Conservation (phyloP, 2,113 vertebrate genomes). For the Limnothrissa miodon region DNA sequence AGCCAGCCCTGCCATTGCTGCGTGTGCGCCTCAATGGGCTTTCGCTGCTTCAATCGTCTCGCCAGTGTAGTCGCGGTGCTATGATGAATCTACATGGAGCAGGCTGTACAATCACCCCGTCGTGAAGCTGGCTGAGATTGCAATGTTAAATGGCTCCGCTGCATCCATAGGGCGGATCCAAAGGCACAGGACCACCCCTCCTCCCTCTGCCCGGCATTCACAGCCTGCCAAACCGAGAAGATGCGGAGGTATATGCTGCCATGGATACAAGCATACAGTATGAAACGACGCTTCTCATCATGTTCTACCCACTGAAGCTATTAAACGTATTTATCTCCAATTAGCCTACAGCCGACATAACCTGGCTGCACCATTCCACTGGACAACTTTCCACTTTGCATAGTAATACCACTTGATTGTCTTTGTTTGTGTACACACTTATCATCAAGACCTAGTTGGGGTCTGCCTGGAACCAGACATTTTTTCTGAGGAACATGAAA, state of each 20-base stretch:
- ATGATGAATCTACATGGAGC: slow-evolving; percentile 50
- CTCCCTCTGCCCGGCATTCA: slow-evolving; percentile 33
- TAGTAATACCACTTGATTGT: not conserved
- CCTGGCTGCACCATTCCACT: not conserved
- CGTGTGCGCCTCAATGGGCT: slow-evolving; percentile 42
- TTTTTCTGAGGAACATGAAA: not conserved
- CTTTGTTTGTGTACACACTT: not conserved
- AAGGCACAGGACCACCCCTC: slow-evolving; percentile 51
- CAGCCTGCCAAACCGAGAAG: slow-evolving; percentile 15
- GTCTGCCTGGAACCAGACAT: not conserved
- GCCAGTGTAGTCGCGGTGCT: slow-evolving; percentile 37
- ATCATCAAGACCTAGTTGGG: not conserved
- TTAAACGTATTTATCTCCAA: too few species aligned
- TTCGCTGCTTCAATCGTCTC: slow-evolving; percentile 21
- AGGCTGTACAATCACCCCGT: slow-evolving; percentile 49
- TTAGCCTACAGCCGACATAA: too few species aligned
- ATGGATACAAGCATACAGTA: slow-evolving; percentile 12
- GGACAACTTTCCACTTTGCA: not conserved
- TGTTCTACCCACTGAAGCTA: not conserved
- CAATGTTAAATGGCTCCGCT: slow-evolving; percentile 64
- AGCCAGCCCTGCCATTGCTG: slow-evolving; percentile 57
- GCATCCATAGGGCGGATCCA: slow-evolving; percentile 73
- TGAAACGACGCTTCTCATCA: slow-evolving; percentile 1
- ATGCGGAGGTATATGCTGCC: slow-evolving; percentile 7
- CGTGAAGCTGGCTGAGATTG: slow-evolving; percentile 62